Evolutionary conservation across 2,888 invertebrate species (phyloP).

Genomic region (Carterocephalus palaemon): DNA sequence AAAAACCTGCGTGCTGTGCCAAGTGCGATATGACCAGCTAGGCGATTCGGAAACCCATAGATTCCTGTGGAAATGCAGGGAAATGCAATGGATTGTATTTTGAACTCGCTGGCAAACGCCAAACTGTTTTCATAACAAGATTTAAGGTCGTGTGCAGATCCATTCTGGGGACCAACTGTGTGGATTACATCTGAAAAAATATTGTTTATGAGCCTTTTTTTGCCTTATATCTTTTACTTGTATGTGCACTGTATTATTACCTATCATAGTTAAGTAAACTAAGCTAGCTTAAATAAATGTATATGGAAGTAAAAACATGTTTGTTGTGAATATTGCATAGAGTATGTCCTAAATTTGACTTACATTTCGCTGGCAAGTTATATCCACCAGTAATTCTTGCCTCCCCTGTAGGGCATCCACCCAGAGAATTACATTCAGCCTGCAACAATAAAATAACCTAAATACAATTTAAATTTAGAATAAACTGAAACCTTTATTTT

Average conservation of each 20-base stretch:
- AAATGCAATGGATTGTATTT: slow-evolving; percentile 85
- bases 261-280: too few species aligned
- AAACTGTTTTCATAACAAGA: slow-evolving; percentile 86
- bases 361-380: slow-evolving; percentile 90
- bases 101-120: slow-evolving; percentile 72
- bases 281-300: too few species aligned
- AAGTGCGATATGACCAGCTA: slow-evolving; percentile 87
- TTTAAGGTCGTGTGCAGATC: slow-evolving; percentile 80
- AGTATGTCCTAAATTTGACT: too few species aligned
- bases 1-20: slow-evolving; percentile 82
- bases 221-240: too few species aligned
- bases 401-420: slow-evolving; percentile 88
- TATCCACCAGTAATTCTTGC: slow-evolving; percentile 92
- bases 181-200: slow-evolving; percentile 87
- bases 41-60: slow-evolving; percentile 89
- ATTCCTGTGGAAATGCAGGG: slow-evolving; percentile 96
- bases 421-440: slow-evolving; percentile 84
- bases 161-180: slow-evolving; percentile 91
- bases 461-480: too few species aligned
- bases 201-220: too few species aligned
- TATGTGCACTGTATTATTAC: too few species aligned
- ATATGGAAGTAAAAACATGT: not conserved
- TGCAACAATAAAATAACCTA: slow-evolving; percentile 36
- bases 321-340: not conserved
- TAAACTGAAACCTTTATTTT: too few species aligned